Conservation (phyloP, 2,113 vertebrate genomes). For the Pterocles orientalis region DNA sequence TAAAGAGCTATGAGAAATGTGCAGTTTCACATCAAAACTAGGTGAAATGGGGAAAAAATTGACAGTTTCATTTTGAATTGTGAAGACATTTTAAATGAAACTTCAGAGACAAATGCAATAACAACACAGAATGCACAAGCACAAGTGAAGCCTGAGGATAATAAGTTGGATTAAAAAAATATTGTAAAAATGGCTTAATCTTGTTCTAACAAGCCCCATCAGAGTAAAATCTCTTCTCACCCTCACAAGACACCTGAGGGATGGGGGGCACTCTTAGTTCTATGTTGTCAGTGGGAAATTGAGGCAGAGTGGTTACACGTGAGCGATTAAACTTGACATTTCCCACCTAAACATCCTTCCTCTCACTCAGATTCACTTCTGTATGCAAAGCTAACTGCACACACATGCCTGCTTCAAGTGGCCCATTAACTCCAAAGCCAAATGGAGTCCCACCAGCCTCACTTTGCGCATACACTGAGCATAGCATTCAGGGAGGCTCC, state of each 20-base stretch:
- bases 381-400: background rate
- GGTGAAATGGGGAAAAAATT: background rate
- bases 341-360: background rate
- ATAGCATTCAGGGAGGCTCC: background rate
- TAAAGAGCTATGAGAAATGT: slow-evolving; percentile 7
- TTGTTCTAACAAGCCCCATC: background rate
- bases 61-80: slow-evolving; percentile 42
- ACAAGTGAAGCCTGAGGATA: background rate
- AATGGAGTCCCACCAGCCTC: background rate
- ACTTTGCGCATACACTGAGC: background rate
- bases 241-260: background rate
- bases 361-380: background rate
- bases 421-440: background rate
- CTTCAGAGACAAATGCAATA: background rate
- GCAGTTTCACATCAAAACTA: slow-evolving; percentile 37
- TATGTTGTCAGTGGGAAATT: background rate
- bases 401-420: background rate
- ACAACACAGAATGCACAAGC: accelerated
- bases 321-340: slow-evolving; percentile 4
- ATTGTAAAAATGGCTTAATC: background rate
- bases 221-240: background rate
- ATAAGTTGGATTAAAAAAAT: background rate
- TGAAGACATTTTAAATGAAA: background rate
- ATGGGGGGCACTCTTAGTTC: background rate
- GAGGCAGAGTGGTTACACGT: background rate